Evolutionary conservation across 92 coral and sea anemone genomes (phyloP).

Genomic region (Phenganax subtilis): DNA sequence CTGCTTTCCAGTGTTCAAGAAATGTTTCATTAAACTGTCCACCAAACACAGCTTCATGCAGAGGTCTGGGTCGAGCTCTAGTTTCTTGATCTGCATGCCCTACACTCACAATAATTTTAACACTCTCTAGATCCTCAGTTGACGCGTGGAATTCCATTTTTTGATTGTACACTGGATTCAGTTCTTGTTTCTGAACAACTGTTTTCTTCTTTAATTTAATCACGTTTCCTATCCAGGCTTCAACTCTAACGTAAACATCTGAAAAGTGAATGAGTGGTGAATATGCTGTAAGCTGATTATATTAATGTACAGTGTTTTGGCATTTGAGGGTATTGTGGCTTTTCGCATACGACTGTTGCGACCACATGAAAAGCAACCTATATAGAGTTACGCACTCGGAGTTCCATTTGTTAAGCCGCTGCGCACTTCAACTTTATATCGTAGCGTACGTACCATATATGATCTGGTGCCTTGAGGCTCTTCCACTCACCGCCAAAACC

Average conservation of each 20-base stretch:
- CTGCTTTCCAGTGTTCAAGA: conserved; percentile 96
- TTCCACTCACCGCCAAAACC: too few species aligned
- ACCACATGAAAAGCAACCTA: too few species aligned
- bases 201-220: conserved; percentile 79
- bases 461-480: too few species aligned
- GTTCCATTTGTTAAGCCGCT: too few species aligned
- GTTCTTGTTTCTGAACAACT: conserved; percentile 65
- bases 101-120: conserved; percentile 63
- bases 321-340: too few species aligned
- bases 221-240: conserved; percentile 86
- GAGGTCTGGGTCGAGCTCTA: conserved; percentile 69
- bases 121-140: conserved; percentile 67
- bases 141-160: conserved; percentile 82
- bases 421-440: too few species aligned
- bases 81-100: conserved; percentile 46
- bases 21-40: conserved; percentile 73
- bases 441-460: too few species aligned
- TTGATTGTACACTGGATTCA: conserved; percentile 93
- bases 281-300: not conserved
- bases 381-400: too few species aligned
- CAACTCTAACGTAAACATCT: conserved; percentile 88
- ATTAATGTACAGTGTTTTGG: not conserved
- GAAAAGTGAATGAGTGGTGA: not conserved
- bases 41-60: conserved; percentile 73
- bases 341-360: too few species aligned